phyloP scores from a whole-genome alignment of 2,113 vertebrate genomes.

The Corydoras maculifer region DNA sequence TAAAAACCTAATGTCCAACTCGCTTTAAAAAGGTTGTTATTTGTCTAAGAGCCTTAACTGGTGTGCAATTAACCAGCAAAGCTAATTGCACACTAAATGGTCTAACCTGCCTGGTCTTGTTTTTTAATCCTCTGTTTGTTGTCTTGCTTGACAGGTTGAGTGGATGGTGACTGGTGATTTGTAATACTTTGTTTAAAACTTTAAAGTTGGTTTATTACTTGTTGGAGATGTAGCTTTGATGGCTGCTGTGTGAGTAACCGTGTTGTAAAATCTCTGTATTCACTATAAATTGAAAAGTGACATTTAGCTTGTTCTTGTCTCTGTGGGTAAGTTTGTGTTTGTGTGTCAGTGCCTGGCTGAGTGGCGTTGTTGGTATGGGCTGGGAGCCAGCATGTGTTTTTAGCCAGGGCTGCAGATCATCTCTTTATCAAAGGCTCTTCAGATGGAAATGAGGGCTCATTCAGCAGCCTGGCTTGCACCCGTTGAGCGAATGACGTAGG shows the following conservation, averaged over 20 bases:
- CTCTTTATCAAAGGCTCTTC: slow-evolving; percentile 35
- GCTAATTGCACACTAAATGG: too few relatives aligned
- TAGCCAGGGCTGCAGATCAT: slow-evolving; percentile 20
- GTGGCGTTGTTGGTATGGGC: slow-evolving; percentile 24
- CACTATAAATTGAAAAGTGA: not conserved
- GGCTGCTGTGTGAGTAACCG: not conserved
- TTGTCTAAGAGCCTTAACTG: too few relatives aligned
- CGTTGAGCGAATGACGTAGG: slow-evolving; percentile 27
- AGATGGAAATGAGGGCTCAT: slow-evolving; percentile 37
- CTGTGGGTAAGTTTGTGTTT: slow-evolving; percentile 5
- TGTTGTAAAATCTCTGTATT: not conserved
- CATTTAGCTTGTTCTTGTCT: not conserved
- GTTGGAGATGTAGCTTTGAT: too few relatives aligned
- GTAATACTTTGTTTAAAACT: not conserved
- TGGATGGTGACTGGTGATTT: not conserved
- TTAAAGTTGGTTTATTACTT: too few relatives aligned
- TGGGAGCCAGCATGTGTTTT: slow-evolving; percentile 18
- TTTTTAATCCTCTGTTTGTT: slow-evolving; percentile 6
- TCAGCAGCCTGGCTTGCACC: slow-evolving; percentile 31
- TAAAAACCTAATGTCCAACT: too few relatives aligned
- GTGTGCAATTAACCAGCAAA: too few relatives aligned
- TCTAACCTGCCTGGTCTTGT: not conserved
- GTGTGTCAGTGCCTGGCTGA: not conserved
- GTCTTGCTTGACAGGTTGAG: slow-evolving; percentile 21
- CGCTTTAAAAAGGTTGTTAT: too few relatives aligned